These are phyloP conservation scores for Cyrtonyx montezumae DNA, from an alignment of 2,113 vertebrate species.

Conservation along the genomic window DNA sequence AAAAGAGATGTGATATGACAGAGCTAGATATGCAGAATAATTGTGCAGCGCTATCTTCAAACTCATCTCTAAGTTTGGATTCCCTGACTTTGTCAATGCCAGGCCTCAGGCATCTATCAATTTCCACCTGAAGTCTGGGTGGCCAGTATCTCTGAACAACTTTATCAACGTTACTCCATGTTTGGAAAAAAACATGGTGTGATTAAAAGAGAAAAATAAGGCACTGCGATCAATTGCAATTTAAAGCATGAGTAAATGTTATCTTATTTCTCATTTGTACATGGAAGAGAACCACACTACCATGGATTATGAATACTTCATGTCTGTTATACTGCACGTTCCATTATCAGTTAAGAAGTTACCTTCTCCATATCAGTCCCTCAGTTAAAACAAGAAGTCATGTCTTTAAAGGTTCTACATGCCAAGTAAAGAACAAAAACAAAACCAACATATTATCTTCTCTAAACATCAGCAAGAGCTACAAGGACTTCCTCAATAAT, in stretches of 20 bases:
- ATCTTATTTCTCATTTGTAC: not conserved
- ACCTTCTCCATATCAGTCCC: not conserved
- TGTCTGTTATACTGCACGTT: not conserved
- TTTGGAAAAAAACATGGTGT: not conserved
- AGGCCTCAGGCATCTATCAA: not conserved
- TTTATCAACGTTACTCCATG: not conserved
- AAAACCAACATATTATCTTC: not conserved
- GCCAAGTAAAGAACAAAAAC: not conserved
- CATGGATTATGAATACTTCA: not conserved
- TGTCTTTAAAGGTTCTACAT: not conserved
- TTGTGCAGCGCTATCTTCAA: not conserved
- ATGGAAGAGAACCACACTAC: not conserved
- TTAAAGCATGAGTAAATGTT: not conserved
- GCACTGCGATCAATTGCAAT: not conserved
- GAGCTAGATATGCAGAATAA: not conserved
- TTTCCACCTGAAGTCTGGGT: not conserved
- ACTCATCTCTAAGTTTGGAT: not conserved
- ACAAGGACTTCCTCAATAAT: not conserved
- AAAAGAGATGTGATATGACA: not conserved
- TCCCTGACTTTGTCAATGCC: not conserved
- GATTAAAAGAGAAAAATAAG: not conserved
- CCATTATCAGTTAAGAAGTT: not conserved
- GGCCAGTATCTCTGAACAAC: not conserved
- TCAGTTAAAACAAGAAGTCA: not conserved
- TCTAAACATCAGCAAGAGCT: not conserved